Evolutionary conservation across 2,113 vertebrate genomes (phyloP).

Genomic region (Phyllostomus discolor): DNA sequence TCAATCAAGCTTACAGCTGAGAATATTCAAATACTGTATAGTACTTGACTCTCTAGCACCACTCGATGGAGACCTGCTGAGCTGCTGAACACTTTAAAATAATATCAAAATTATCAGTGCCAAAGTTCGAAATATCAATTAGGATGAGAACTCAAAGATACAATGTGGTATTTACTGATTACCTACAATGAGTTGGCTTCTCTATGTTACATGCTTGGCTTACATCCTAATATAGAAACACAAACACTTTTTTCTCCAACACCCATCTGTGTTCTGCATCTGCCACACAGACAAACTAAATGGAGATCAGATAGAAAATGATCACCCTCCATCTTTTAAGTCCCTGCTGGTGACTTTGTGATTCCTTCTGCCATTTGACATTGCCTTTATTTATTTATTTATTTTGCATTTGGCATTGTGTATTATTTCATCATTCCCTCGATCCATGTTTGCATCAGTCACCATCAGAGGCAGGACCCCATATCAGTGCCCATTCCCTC

Average conservation of each 20-base stretch:
- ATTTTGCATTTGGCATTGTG: not conserved
- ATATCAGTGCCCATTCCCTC: not conserved
- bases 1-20: not conserved
- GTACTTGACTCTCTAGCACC: conserved; percentile 38
- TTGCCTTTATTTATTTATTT: not conserved
- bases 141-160: not conserved
- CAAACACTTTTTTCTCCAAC: not conserved
- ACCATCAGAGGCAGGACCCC: not conserved
- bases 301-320: not conserved
- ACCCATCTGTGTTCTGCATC: not conserved
- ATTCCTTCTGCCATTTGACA: not conserved
- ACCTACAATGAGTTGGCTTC: not conserved
- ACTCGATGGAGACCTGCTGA: conserved; percentile 30
- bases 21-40: not conserved
- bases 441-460: not conserved
- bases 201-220: not conserved
- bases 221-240: not conserved
- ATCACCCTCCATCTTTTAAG: not conserved
- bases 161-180: not conserved
- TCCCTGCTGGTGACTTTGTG: not conserved
- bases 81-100: not conserved
- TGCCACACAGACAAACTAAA: not conserved
- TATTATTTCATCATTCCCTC: not conserved
- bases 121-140: not conserved
- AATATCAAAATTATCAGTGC: not conserved